phyloP scores from a whole-genome alignment of 2,113 vertebrate genomes.

The Zingel zingel region DNA sequence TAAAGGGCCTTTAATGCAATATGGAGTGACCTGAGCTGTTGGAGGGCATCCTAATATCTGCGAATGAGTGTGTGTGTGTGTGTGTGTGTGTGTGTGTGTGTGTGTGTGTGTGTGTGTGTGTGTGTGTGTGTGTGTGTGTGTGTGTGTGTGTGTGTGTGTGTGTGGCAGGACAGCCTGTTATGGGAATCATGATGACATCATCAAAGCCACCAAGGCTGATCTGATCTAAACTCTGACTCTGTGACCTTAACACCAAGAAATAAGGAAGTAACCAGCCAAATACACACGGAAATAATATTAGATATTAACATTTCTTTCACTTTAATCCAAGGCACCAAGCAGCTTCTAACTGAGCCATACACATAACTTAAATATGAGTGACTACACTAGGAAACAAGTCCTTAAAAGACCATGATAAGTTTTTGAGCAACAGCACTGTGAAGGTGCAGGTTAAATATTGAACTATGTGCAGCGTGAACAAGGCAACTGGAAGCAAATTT shows the following conservation, averaged over 20 bases:
- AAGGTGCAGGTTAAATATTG: not conserved
- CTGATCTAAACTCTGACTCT: slow-evolving; percentile 5
- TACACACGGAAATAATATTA: not conserved
- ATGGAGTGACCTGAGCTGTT: slow-evolving; percentile 70
- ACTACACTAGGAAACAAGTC: not conserved
- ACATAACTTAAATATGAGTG: not conserved
- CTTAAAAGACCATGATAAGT: not conserved
- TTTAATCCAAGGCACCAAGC: not conserved
- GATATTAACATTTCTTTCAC: not conserved
- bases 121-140: not conserved
- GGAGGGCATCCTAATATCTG: slow-evolving; percentile 48
- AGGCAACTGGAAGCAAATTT: not conserved
- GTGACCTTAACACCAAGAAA: not conserved
- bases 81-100: not conserved
- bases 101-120: not conserved
- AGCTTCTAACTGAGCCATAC: not conserved
- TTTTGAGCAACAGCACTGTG: not conserved
- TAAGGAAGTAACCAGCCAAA: not conserved
- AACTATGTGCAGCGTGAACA: not conserved
- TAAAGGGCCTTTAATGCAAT: slow-evolving; percentile 70
- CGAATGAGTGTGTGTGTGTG: not conserved
- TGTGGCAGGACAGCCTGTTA: not conserved
- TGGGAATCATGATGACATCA: slow-evolving; percentile 5
- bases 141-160: not conserved
- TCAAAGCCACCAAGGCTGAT: slow-evolving; percentile 15